Evolutionary conservation across 2,888 invertebrate genomes (phyloP).

Genomic region (Notodonta dromedarius): DNA sequence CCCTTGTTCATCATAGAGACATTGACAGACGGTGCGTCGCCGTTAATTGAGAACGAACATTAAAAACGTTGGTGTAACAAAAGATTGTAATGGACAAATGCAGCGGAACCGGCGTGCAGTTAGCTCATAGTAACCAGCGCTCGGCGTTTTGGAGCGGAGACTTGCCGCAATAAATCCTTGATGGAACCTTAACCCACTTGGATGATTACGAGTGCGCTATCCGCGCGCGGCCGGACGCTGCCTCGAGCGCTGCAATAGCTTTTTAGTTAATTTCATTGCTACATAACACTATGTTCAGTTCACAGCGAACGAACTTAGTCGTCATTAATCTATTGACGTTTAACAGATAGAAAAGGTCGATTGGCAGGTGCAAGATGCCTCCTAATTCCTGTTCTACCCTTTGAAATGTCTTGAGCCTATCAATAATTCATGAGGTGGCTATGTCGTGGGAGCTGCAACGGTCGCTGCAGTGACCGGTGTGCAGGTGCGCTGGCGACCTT

Average conservation of each 20-base stretch:
- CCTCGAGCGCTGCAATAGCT: constrained; percentile 64
- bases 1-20: constrained; percentile 50
- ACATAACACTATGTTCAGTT: constrained; percentile 6
- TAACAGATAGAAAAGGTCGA: constrained; percentile 28
- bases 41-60: constrained; percentile 53
- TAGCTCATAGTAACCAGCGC: constrained; percentile 78
- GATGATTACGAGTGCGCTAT: constrained; percentile 79
- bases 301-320: not conserved
- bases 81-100: constrained; percentile 70
- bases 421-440: constrained; percentile 57
- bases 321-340: constrained; percentile 21
- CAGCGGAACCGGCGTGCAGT: constrained; percentile 79
- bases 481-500: constrained; percentile 77
- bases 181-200: constrained; percentile 84
- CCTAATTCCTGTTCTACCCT: constrained; percentile 58
- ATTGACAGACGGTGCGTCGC: constrained; percentile 65
- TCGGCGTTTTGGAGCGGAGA: constrained; percentile 81
- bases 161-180: constrained; percentile 85
- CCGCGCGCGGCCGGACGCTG: constrained; percentile 59
- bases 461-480: constrained; percentile 62
- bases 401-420: constrained; percentile 46
- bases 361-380: constrained; percentile 52
- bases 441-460: constrained; percentile 70
- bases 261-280: constrained; percentile 49
- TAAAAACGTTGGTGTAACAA: constrained; percentile 50